Evolutionary conservation across 2,113 vertebrate species (phyloP).

Genomic region (Fukomys damarensis): DNA sequence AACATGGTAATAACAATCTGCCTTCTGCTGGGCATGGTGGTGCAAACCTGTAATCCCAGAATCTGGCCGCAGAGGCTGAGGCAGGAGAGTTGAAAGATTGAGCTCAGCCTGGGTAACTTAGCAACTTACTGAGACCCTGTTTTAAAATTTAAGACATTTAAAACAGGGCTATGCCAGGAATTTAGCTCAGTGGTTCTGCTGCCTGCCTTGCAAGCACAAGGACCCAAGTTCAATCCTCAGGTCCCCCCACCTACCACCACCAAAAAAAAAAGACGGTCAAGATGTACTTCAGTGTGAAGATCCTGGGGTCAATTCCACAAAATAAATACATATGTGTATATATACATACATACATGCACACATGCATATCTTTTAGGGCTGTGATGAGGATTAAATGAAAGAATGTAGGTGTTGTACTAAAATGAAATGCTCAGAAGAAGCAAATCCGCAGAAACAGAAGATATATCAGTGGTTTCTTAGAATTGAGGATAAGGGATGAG

Average conservation of each 20-base stretch:
- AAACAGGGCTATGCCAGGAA: no score
- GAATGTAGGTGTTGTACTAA: neutral
- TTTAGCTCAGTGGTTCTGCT: no score
- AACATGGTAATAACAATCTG: slow-evolving; percentile 15
- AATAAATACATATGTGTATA: neutral
- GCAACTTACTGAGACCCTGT: neutral
- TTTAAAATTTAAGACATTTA: neutral
- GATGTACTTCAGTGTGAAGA: neutral
- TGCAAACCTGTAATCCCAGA: neutral
- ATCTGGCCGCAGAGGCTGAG: neutral
- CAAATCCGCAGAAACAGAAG: slow-evolving; percentile 8
- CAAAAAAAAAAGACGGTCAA: no score
- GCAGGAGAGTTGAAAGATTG: neutral
- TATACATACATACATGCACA: neutral
- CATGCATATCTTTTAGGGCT: neutral
- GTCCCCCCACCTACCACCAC: no score
- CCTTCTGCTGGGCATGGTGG: neutral
- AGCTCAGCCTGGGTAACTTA: neutral
- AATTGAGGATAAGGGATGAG: neutral
- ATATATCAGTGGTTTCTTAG: neutral
- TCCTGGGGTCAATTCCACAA: neutral
- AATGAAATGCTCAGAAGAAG: neutral
- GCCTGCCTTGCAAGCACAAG: no score
- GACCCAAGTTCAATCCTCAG: no score
- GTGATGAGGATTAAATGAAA: neutral